These are phyloP conservation scores for Rhagoletis zephyria DNA, from an alignment of 1,140 invertebrate species.

Conservation along the genomic window DNA sequence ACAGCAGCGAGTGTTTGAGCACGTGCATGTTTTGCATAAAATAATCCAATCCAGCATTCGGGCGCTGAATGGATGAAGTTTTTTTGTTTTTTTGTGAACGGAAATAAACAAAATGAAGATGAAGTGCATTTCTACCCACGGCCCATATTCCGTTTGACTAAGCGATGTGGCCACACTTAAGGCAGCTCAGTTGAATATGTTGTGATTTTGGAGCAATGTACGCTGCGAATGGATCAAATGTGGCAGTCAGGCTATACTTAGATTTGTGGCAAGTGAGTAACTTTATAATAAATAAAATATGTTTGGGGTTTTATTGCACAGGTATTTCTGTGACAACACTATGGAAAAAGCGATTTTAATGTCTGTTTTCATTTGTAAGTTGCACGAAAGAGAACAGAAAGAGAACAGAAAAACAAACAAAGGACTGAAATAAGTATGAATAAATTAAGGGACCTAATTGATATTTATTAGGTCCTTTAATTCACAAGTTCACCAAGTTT, in stretches of 20 bases:
- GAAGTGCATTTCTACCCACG: neutral
- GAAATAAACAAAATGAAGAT: conserved; percentile 42
- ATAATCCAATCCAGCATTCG: neutral
- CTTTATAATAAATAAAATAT: neutral
- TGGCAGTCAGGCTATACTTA: neutral
- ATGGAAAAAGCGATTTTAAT: neutral
- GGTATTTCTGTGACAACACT: neutral
- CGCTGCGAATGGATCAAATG: neutral
- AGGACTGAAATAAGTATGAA: too few species aligned
- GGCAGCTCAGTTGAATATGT: neutral
- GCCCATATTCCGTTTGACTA: neutral
- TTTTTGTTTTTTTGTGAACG: neutral
- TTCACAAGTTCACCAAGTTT: too few species aligned
- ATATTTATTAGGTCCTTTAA: too few species aligned
- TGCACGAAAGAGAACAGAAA: neutral
- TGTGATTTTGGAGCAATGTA: neutral
- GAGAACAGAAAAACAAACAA: too few species aligned
- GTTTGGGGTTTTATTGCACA: neutral
- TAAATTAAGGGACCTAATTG: too few species aligned
- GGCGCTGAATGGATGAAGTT: neutral
- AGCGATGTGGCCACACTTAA: neutral
- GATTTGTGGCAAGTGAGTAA: neutral
- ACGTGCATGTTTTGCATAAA: conserved; percentile 8
- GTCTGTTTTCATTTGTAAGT: neutral
- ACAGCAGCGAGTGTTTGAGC: neutral